These are phyloP conservation scores for Trichopoda pennipes DNA, from an alignment of 2,888 invertebrate genomes.

Conservation along the genomic window DNA sequence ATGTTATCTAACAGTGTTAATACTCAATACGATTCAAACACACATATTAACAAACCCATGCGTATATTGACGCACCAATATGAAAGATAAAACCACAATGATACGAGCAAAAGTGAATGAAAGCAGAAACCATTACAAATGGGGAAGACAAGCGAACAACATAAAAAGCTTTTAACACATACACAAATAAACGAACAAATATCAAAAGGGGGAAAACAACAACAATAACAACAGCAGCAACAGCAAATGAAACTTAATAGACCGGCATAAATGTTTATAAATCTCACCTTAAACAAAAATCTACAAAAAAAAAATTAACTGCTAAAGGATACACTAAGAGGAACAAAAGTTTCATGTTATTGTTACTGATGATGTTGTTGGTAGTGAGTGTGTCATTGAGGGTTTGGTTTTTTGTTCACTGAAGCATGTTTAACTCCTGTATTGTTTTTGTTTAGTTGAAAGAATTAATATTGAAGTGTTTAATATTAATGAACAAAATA, in stretches of 20 bases:
- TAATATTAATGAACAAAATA: slow-evolving; percentile 51
- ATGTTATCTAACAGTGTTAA: slow-evolving; percentile 47
- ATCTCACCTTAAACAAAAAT: slow-evolving; percentile 63
- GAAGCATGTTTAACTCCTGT: slow-evolving; percentile 24
- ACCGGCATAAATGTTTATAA: slow-evolving; percentile 62
- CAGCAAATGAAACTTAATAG: slow-evolving; percentile 49
- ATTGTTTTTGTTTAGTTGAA: slow-evolving; percentile 26
- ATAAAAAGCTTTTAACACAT: slow-evolving; percentile 35
- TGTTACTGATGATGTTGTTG: neutral
- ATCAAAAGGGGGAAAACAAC: neutral
- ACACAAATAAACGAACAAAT: slow-evolving; percentile 23
- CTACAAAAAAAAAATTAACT: neutral
- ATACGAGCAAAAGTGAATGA: slow-evolving; percentile 37
- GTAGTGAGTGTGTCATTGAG: slow-evolving; percentile 9
- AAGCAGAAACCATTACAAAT: slow-evolving; percentile 33
- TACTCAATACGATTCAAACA: slow-evolving; percentile 28
- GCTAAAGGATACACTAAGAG: slow-evolving; percentile 13
- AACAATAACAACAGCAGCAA: slow-evolving; percentile 34
- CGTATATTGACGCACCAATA: slow-evolving; percentile 2
- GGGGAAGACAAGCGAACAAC: slow-evolving; percentile 17
- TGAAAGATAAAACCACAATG: slow-evolving; percentile 62
- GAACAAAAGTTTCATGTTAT: slow-evolving; percentile 1
- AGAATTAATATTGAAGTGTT: slow-evolving; percentile 57
- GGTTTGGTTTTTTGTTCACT: slow-evolving; percentile 17
- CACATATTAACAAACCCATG: neutral